These are phyloP conservation scores for Anseranas semipalmata DNA, from an alignment of 2,113 vertebrate species.

Conservation along the genomic window DNA sequence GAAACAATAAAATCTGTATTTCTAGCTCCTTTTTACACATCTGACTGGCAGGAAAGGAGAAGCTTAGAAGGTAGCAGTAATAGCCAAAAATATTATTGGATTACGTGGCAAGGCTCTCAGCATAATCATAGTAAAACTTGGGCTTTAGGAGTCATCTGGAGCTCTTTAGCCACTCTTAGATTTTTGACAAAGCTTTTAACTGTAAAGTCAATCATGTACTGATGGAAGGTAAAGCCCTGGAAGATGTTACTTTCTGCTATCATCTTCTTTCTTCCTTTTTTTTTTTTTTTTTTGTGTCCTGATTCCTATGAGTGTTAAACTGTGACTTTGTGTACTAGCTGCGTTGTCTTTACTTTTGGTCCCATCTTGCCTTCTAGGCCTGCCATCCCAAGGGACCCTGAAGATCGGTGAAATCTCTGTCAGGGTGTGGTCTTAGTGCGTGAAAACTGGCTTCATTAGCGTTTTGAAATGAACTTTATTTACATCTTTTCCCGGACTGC, in stretches of 20 bases:
- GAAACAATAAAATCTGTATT: not conserved
- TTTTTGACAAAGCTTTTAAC: not conserved
- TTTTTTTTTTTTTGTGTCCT: not conserved
- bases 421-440: not conserved
- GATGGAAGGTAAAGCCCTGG: not conserved
- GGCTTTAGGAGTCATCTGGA: not conserved
- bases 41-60: not conserved
- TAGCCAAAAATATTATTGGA: not conserved
- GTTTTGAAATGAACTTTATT: not conserved
- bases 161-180: not conserved
- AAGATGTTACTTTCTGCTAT: not conserved
- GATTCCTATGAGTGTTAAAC: not conserved
- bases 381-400: conserved; percentile 62
- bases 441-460: not conserved
- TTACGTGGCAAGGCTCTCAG: not conserved
- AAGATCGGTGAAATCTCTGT: not conserved
- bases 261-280: not conserved
- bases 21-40: not conserved
- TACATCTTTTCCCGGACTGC: conserved; percentile 73
- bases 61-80: not conserved
- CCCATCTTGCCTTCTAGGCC: conserved; percentile 64
- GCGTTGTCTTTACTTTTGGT: conserved; percentile 59
- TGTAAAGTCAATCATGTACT: not conserved
- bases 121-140: not conserved
- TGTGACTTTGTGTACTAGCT: rapidly evolving